Evolutionary conservation across 2,113 vertebrate genomes (phyloP), one percentile per base, ranked within the genome.

Genomic region (Colinus virginianus): DNA sequence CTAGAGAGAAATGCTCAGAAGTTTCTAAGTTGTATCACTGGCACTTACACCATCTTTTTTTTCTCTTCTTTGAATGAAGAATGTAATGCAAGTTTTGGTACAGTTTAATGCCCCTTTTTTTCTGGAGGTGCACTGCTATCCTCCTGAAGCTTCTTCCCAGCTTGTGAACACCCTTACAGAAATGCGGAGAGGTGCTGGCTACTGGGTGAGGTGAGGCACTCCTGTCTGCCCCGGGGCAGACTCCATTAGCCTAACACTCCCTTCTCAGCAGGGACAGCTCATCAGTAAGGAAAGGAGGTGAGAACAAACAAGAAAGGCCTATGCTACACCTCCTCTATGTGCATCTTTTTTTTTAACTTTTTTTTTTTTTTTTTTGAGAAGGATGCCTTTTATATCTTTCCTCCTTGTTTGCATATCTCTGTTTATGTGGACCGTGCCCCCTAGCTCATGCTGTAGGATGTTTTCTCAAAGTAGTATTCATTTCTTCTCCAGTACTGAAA

Each of bases 221-320:
- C 80, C 93, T 90, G 32, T 86, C 91, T 93, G 90, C 81, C 94
- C 87, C 2, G 25, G 40, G 92, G 96, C 84, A 90, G 58, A 74
- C 81, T 95, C 76, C 86, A 94, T 89, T 66, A 93, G 63, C 59
- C 85, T 89, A 95, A 95, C 94, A 95, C 89, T 85, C 95, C 94
- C 87, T 89, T 72, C 58, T 72, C 34, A 56, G 72, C 36, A 94
- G 42, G 0, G 19, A 80, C 53, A 64, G 59, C 61, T 84, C 58
- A 38, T 72, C 61, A 82, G 23, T 53, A 91, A 85, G 53, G 40
- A 83, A 58, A 95, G 76, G 5, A 94, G 79, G 48, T 1, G 4
- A 84, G 92, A 72, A 75, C 26, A 78, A 86, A 61, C 43, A 66
- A 75, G 75, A 64, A 93, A 90, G 46, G 20, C 17, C 77, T 69